Percentiles rank a stretch among this genome's conserved stretches.
These are phyloP conservation scores for Hydriomena furcata DNA, from an alignment of 2,888 invertebrate genomes.

Conservation along the genomic window DNA sequence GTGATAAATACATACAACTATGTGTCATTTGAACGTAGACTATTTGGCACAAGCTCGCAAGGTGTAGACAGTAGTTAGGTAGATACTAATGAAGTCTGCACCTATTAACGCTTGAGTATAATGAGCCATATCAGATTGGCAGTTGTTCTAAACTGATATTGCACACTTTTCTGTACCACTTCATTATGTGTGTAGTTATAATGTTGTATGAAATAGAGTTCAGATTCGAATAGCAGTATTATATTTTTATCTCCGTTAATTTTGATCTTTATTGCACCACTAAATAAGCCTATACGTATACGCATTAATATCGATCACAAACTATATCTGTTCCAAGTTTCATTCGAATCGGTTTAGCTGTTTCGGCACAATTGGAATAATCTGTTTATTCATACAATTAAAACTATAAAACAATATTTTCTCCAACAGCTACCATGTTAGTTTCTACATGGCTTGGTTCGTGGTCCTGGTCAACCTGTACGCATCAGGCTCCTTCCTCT, in stretches of 20 bases:
- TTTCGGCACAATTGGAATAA: too few relatives aligned
- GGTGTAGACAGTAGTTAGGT: constrained; percentile 2
- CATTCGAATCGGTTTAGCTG: too few relatives aligned
- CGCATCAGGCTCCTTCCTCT: constrained; percentile 88
- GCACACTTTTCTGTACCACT: background rate
- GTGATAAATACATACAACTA: constrained; percentile 3
- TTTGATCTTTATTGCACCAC: background rate
- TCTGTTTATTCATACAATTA: too few relatives aligned
- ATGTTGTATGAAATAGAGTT: background rate
- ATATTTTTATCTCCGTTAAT: too few relatives aligned
- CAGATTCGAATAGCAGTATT: too few relatives aligned
- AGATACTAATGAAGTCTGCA: constrained; percentile 6
- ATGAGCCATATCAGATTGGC: constrained; percentile 21
- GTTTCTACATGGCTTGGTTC: constrained; percentile 90
- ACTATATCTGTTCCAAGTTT: too few relatives aligned
- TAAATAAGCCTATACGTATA: too few relatives aligned
- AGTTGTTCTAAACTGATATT: constrained; percentile 11
- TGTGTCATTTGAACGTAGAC: constrained; percentile 6
- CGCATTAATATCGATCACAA: too few relatives aligned
- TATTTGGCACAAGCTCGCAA: constrained; percentile 21
- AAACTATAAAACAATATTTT: constrained; percentile 7
- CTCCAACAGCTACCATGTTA: constrained; percentile 86
- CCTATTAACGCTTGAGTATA: constrained; percentile 2
- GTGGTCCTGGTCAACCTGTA: constrained; percentile 88
- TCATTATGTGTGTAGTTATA: background rate